These are phyloP conservation scores for Lacerta agilis DNA, from an alignment of 2,797 vertebrate genomes.

Conservation along the genomic window DNA sequence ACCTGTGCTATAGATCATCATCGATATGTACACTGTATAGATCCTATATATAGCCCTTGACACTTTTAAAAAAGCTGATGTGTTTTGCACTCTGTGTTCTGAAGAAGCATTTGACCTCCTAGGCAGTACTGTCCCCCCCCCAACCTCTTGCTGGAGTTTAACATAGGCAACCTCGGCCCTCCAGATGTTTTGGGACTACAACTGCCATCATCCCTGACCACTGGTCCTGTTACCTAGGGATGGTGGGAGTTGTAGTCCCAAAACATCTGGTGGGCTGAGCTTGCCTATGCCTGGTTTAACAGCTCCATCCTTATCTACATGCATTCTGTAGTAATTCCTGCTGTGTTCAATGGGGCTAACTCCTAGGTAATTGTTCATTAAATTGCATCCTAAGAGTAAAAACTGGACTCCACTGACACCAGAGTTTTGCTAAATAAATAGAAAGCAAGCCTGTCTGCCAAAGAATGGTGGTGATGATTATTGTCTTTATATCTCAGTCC, in stretches of 20 bases:
- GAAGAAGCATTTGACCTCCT: background rate
- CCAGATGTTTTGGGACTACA: too few species aligned
- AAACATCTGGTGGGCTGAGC: too few species aligned
- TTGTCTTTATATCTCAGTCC: slow-evolving; percentile 59
- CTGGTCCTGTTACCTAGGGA: too few species aligned
- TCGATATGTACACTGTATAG: too few species aligned
- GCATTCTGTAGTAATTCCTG: background rate
- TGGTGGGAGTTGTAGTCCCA: too few species aligned
- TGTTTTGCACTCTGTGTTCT: too few species aligned
- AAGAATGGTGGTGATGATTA: background rate
- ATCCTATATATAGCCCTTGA: too few species aligned
- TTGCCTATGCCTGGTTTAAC: too few species aligned
- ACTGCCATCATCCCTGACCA: too few species aligned
- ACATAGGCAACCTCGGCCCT: too few species aligned
- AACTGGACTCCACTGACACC: background rate
- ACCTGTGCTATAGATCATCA: too few species aligned
- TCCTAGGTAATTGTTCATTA: background rate
- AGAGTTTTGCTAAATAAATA: background rate
- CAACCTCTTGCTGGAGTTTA: background rate
- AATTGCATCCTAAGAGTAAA: background rate
- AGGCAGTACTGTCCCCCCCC: background rate
- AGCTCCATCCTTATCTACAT: background rate
- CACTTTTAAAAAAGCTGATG: too few species aligned
- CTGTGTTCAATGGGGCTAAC: background rate
- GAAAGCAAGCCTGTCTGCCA: background rate